These are phyloP conservation scores for Laterallus jamaicensis DNA, from an alignment of 2,113 vertebrate genomes.

Conservation along the genomic window DNA sequence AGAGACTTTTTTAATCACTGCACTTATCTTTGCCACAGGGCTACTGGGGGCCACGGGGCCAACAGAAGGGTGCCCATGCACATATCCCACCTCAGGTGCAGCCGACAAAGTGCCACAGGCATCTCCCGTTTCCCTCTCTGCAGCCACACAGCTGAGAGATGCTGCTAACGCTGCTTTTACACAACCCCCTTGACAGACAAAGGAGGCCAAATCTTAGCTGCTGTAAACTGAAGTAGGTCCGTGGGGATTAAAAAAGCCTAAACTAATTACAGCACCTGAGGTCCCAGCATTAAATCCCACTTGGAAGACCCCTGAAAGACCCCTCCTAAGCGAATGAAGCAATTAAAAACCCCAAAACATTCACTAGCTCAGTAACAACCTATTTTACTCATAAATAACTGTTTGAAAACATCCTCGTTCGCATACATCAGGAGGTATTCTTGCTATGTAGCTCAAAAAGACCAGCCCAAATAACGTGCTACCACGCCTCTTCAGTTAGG, in stretches of 20 bases:
- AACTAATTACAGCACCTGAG: conserved; percentile 18
- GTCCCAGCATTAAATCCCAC: background rate
- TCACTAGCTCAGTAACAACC: background rate
- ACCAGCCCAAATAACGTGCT: background rate
- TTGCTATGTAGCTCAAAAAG: background rate
- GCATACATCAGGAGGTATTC: background rate
- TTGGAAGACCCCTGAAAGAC: background rate
- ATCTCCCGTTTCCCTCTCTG: background rate
- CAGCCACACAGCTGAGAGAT: background rate
- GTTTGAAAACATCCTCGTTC: background rate
- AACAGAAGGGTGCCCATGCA: background rate
- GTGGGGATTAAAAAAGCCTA: background rate
- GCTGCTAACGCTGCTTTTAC: background rate
- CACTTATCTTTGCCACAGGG: background rate
- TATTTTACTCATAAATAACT: background rate
- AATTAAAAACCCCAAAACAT: background rate
- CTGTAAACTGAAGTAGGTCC: background rate
- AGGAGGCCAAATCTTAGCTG: background rate
- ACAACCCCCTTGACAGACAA: background rate
- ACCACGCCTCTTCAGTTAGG: background rate
- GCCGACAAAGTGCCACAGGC: background rate
- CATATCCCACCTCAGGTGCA: background rate
- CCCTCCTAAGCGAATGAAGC: background rate
- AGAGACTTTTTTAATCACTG: background rate
- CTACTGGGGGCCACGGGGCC: background rate